phyloP scores from a whole-genome alignment of 2,888 invertebrate species.

The Heliconius aoede region DNA sequence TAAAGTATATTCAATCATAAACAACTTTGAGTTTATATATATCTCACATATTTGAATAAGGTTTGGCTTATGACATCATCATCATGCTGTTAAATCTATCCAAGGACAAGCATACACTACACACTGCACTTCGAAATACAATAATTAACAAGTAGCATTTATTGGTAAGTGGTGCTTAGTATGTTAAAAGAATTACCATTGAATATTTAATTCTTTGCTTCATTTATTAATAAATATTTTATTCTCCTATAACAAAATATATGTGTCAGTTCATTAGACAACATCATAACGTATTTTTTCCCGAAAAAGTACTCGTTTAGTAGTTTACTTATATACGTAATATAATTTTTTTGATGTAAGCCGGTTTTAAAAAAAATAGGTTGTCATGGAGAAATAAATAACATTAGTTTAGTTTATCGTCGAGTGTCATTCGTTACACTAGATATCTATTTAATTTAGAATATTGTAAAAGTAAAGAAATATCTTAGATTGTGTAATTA shows the following conservation, averaged over 20 bases:
- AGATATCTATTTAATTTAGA: conserved; percentile 6
- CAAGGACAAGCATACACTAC: conserved; percentile 52
- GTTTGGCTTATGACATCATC: conserved; percentile 51
- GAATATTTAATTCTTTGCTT: conserved; percentile 69
- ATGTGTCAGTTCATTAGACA: conserved; percentile 3
- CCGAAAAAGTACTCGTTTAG: background rate
- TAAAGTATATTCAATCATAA: background rate
- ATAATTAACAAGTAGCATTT: conserved; percentile 14
- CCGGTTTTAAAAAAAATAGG: conserved; percentile 33
- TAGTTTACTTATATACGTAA: background rate
- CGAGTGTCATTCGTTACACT: conserved; percentile 13
- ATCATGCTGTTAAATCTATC: conserved; percentile 43
- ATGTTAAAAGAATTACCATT: conserved; percentile 60
- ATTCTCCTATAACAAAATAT: conserved; percentile 61
- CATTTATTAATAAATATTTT: conserved; percentile 56
- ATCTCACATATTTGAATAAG: conserved; percentile 17
- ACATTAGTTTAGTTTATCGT: conserved; percentile 44
- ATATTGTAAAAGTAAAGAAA: conserved; percentile 13
- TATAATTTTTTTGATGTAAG: conserved; percentile 3
- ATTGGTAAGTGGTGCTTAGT: conserved; percentile 15
- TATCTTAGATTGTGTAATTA: conserved; percentile 27
- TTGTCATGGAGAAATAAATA: conserved; percentile 64
- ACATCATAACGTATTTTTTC: background rate
- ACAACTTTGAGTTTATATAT: background rate
- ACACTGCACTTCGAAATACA: conserved; percentile 20